Conservation (phyloP, 2,113 vertebrate genomes). For the Anhinga anhinga region DNA sequence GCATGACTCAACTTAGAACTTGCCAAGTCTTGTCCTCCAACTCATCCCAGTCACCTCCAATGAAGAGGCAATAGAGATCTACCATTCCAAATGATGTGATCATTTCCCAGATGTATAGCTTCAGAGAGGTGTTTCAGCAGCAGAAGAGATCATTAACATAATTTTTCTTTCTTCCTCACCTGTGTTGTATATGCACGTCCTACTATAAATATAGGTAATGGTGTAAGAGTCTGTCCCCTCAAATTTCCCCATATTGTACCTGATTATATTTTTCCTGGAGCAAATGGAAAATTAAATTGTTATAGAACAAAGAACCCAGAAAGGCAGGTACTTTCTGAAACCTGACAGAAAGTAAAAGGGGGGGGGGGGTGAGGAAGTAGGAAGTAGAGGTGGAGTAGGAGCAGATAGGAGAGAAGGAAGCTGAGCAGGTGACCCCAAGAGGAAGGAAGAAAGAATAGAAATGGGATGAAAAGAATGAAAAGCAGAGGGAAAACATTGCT, state of each 20-base stretch:
- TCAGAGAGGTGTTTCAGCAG: background rate
- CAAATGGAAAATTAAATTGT: background rate
- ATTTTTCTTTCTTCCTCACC: background rate
- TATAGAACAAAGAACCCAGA: background rate
- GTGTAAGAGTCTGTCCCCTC: background rate
- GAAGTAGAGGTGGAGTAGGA: background rate
- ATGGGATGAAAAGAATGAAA: background rate
- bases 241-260: background rate
- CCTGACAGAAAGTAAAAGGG: background rate
- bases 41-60: background rate
- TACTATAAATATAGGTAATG: background rate
- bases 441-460: background rate
- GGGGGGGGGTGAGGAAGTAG: fast-evolving
- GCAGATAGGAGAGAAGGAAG: background rate
- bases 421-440: background rate
- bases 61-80: background rate
- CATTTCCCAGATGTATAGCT: slow-evolving; percentile 15
- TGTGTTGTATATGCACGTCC: background rate
- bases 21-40: background rate
- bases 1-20: background rate
- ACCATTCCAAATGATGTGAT: background rate
- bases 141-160: slow-evolving; percentile 22
- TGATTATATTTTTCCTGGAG: background rate
- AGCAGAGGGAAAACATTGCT: background rate
- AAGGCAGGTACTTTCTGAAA: background rate